phyloP scores from a whole-genome alignment of 2,888 invertebrate genomes.

The Notodromas monacha region DNA sequence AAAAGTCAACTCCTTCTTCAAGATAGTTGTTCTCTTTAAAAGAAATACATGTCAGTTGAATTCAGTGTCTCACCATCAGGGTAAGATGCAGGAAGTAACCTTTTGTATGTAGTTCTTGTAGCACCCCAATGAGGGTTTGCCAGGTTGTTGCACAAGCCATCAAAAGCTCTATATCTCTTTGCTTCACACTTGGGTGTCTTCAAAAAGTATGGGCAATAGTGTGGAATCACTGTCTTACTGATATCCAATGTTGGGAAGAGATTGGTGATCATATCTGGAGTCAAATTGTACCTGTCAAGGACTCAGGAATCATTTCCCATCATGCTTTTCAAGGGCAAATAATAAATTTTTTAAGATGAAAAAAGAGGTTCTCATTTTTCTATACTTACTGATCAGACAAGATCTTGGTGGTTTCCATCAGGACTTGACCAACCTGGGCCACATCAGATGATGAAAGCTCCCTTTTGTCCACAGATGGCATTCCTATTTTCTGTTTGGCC shows the following conservation, averaged over 20 bases:
- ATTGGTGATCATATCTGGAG: slow-evolving; percentile 12
- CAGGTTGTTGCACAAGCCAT: slow-evolving; percentile 14
- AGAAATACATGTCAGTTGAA: too few relatives aligned
- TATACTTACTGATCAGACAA: slow-evolving; percentile 11
- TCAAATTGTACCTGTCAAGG: slow-evolving; percentile 11
- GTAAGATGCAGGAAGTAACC: slow-evolving; percentile 13
- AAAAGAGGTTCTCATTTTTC: too few relatives aligned
- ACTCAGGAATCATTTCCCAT: too few relatives aligned
- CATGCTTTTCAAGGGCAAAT: too few relatives aligned
- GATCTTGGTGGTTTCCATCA: slow-evolving; percentile 11
- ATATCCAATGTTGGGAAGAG: slow-evolving; percentile 13
- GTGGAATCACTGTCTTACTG: slow-evolving; percentile 12
- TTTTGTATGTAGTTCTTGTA: slow-evolving; percentile 12
- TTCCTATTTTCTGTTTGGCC: slow-evolving; percentile 10
- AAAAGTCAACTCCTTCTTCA: too few relatives aligned
- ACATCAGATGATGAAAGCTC: slow-evolving; percentile 10
- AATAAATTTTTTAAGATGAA: too few relatives aligned
- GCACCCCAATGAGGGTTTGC: slow-evolving; percentile 13
- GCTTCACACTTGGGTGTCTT: slow-evolving; percentile 11
- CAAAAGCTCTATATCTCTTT: slow-evolving; percentile 12
- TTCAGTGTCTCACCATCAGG: slow-evolving; percentile 13
- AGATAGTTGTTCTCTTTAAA: too few relatives aligned
- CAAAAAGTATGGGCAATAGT: slow-evolving; percentile 12
- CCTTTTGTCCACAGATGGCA: slow-evolving; percentile 8
- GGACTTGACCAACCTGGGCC: slow-evolving; percentile 11